A percentile compares a stretch with the other conserved stretches of the same genome.
phyloP scores from a whole-genome alignment of 2,888 invertebrate genomes.

The Drosophila borealis region DNA sequence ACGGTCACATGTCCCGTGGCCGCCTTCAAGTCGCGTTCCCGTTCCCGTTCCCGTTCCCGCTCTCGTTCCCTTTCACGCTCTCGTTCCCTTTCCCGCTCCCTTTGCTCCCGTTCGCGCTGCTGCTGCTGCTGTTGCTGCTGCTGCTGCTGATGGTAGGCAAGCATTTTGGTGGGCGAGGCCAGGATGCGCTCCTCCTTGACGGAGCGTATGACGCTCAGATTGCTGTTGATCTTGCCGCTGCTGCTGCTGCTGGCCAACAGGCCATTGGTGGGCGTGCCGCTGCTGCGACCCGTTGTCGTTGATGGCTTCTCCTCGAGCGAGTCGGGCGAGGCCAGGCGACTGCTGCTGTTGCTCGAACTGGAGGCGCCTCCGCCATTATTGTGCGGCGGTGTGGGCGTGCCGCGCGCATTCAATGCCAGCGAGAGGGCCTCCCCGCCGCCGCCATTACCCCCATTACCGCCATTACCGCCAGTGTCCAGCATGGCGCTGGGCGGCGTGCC shows the following conservation, averaged over 20 bases:
- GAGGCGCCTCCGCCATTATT: slow-evolving; percentile 83
- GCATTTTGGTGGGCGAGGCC: slow-evolving; percentile 83
- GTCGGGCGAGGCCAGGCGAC: slow-evolving; percentile 83
- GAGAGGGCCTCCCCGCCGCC: slow-evolving; percentile 40
- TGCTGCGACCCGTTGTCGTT: slow-evolving; percentile 73
- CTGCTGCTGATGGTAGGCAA: slow-evolving; percentile 81
- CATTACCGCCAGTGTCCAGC: background rate
- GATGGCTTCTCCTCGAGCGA: slow-evolving; percentile 84
- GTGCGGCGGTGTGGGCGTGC: slow-evolving; percentile 82
- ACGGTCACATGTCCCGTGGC: slow-evolving; percentile 84
- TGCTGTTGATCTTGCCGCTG: slow-evolving; percentile 49
- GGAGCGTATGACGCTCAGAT: slow-evolving; percentile 84
- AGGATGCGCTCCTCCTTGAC: slow-evolving; percentile 84
- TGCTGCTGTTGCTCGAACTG: slow-evolving; percentile 82
- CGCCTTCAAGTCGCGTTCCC: slow-evolving; percentile 53
- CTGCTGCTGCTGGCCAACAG: slow-evolving; percentile 53
- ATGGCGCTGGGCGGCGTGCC: slow-evolving; percentile 51
- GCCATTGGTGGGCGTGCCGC: slow-evolving; percentile 74
- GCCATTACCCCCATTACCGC: background rate
- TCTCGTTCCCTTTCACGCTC: slow-evolving; percentile 68
- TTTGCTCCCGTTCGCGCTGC: slow-evolving; percentile 70
- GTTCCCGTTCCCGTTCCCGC: slow-evolving; percentile 66
- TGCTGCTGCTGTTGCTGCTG: slow-evolving; percentile 72
- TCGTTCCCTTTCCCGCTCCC: slow-evolving; percentile 66
- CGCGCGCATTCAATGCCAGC: slow-evolving; percentile 57